Base-by-base conservation (phyloP, 2,888 invertebrate species). In the Shargacucullia verbasci region DNA sequence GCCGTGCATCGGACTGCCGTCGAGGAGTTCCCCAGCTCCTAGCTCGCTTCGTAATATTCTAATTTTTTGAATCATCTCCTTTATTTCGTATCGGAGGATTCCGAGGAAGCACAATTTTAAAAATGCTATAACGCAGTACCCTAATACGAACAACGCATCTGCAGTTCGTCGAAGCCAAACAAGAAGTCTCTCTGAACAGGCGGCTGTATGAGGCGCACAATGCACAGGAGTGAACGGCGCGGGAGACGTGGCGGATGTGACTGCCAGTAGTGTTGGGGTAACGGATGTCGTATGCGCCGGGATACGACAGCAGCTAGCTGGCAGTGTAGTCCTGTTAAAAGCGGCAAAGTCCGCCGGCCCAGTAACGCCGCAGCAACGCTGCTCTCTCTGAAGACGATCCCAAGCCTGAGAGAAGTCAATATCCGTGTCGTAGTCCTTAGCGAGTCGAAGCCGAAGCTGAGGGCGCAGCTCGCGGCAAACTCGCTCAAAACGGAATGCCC, bases 61-160 rank as follows among this genome's bases (percentile, higher is more conserved):
- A 85, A 98, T 98, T 94, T 98, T 98, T 88, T 98, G 97, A 83
- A 98, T 97, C 98, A 98, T 98, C 90, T 98, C 98, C 73, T 97
- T 95, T 83, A 98, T 97, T 94, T 98, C 97, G 94, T 97, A 97
- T 61, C 97, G 95, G 78, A 98, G 95, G 78, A 98, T 97, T 64
- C 97, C 97, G 70, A 98, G 96, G 95, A 98, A 98, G 95, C 97
- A 97, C 89, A 98, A 94, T 92, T 98, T 98, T 78, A 98, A 95
- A 94, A 98, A 98, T 80, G 98, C 97, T 80, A 98, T 96, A 68
- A 98, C 97, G 92, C 98, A 98, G 89, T 97, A 98, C 58, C 98
- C 98, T 77, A 97, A 89, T 59, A 97, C 96, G 84, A 97, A 97
- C 56, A 98, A 95, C 60, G 97, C 94, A 85, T 98, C 97, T 47